These are phyloP conservation scores for Drosophila takahashii DNA, from an alignment of 1,140 invertebrate species.

Conservation along the genomic window DNA sequence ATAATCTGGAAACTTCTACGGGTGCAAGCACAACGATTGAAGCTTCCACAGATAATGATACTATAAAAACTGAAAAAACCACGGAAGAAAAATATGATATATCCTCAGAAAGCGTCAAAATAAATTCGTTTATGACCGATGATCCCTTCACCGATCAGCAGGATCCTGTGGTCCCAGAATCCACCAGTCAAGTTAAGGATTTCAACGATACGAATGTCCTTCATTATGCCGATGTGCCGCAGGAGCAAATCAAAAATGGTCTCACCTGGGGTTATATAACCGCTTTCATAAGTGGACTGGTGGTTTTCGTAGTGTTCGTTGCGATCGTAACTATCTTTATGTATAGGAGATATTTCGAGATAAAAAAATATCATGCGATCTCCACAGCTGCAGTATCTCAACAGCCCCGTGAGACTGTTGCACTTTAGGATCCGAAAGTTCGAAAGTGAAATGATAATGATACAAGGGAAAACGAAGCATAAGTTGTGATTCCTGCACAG, in stretches of 20 bases:
- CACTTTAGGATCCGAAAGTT: slow-evolving; percentile 5
- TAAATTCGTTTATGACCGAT: background rate
- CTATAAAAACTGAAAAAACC: background rate
- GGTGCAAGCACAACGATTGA: slow-evolving; percentile 1
- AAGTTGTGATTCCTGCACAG: slow-evolving; percentile 32
- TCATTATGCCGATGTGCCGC: background rate
- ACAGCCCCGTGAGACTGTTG: slow-evolving; percentile 9
- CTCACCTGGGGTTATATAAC: background rate
- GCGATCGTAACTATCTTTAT: too few relatives aligned
- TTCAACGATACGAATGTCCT: background rate
- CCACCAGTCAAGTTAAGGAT: slow-evolving; percentile 7
- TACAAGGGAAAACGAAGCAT: slow-evolving; percentile 13
- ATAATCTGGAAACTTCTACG: background rate
- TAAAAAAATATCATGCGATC: slow-evolving; percentile 8
- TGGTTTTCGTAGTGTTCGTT: too few relatives aligned
- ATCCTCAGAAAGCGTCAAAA: background rate
- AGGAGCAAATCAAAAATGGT: background rate
- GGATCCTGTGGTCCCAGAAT: background rate
- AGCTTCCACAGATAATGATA: background rate
- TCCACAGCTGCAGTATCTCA: background rate
- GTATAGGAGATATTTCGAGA: background rate
- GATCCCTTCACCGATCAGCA: background rate
- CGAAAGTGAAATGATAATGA: background rate
- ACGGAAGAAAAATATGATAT: background rate
- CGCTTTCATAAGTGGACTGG: too few relatives aligned